Evolutionary conservation across 1,140 invertebrate species (phyloP).

Genomic region (Glossosoma conforme): DNA sequence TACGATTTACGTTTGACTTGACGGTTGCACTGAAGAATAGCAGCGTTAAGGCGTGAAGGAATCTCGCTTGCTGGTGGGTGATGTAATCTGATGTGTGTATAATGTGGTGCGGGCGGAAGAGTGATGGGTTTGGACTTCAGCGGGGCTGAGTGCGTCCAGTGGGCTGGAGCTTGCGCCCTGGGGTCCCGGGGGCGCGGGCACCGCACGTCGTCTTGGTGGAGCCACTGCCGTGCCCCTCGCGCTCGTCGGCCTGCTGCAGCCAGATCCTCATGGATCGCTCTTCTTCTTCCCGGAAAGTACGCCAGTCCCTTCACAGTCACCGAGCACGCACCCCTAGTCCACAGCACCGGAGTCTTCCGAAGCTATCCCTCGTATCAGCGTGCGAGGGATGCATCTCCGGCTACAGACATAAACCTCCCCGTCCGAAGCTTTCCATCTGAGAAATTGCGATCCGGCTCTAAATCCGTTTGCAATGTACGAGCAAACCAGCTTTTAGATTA

Average conservation of each 20-base stretch:
- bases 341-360: no score
- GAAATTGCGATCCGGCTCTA: no score
- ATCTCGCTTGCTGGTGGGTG: no score
- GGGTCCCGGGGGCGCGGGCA: constrained; percentile 15
- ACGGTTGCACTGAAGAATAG: no score
- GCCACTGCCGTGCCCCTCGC: constrained; percentile 40
- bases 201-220: constrained; percentile 24
- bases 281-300: constrained; percentile 42
- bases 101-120: neutral
- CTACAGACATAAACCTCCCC: no score
- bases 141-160: constrained; percentile 11
- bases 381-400: no score
- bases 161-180: neutral
- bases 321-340: constrained; percentile 5
- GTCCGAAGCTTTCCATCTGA: no score
- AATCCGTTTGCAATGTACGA: no score
- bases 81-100: neutral
- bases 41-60: no score
- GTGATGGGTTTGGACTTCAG: constrained; percentile 14
- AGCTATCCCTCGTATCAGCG: no score
- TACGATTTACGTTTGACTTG: no score
- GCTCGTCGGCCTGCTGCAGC: constrained; percentile 39
- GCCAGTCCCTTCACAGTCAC: constrained; percentile 29
- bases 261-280: constrained; percentile 38
- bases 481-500: no score